A percentile compares a stretch with the other conserved stretches of the same genome.
Evolutionary conservation across 2,797 vertebrate species (phyloP).

Genomic region (Echiichthys vipera): DNA sequence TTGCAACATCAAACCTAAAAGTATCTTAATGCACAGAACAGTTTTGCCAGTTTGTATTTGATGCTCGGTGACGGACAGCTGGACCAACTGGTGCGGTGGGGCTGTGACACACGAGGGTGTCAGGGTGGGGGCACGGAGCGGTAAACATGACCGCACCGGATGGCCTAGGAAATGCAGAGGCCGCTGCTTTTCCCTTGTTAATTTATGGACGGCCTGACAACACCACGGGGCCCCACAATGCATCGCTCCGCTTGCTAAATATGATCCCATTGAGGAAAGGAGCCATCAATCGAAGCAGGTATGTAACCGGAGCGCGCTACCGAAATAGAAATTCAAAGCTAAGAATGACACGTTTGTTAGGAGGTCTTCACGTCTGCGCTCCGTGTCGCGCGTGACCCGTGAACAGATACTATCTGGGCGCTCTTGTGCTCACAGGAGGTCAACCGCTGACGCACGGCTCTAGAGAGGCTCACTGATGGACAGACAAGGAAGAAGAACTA

Average conservation of each 20-base stretch:
- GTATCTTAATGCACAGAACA: neutral
- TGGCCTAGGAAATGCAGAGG: constrained; percentile 82
- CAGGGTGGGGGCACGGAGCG: constrained; percentile 58
- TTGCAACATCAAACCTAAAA: neutral
- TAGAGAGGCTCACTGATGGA: constrained; percentile 51
- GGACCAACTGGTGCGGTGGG: constrained; percentile 73
- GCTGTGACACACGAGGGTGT: constrained; percentile 65
- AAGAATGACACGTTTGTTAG: constrained; percentile 62
- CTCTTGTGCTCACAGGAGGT: constrained; percentile 43
- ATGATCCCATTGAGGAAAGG: constrained; percentile 66
- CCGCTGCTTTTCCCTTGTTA: constrained; percentile 82
- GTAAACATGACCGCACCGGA: constrained; percentile 79
- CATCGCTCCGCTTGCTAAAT: constrained; percentile 62
- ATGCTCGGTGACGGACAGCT: constrained; percentile 73
- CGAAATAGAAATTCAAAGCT: constrained; percentile 67
- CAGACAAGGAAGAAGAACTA: constrained; percentile 31
- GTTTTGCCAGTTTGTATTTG: constrained; percentile 4
- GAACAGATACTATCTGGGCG: constrained; percentile 55
- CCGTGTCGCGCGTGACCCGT: constrained; percentile 24
- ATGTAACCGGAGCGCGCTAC: constrained; percentile 60
- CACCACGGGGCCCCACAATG: constrained; percentile 68
- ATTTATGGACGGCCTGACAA: constrained; percentile 81
- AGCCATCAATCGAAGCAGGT: constrained; percentile 63
- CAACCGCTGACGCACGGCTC: constrained; percentile 30
- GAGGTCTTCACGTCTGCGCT: constrained; percentile 21